phyloP scores from a whole-genome alignment of 1,140 invertebrate species.

The Macrobrachium rosenbergii region DNA sequence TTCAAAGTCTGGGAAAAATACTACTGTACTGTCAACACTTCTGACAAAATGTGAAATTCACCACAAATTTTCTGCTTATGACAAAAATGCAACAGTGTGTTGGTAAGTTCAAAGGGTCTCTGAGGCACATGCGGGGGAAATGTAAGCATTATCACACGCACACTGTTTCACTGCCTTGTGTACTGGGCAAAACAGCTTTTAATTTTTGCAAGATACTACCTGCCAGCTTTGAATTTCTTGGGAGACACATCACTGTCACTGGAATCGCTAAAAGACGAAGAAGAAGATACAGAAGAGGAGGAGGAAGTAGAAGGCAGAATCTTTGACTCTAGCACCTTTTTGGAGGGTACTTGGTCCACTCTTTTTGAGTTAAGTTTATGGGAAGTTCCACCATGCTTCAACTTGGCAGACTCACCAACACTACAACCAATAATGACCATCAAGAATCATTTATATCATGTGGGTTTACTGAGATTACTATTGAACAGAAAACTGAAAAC shows the following conservation, averaged over 20 bases:
- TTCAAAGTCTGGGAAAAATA: no score
- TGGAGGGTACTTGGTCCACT: slow-evolving; percentile 10
- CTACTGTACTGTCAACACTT: no score
- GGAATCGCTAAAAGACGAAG: slow-evolving; percentile 52
- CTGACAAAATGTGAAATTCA: no score
- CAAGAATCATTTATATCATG: neutral
- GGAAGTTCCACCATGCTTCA: neutral
- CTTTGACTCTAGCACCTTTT: slow-evolving; percentile 46
- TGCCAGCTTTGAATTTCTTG: slow-evolving; percentile 49
- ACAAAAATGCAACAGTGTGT: no score
- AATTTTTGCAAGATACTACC: slow-evolving; percentile 21
- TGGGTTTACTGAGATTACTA: neutral
- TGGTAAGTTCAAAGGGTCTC: no score
- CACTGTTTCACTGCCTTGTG: no score
- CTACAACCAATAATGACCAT: neutral
- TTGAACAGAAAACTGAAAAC: neutral
- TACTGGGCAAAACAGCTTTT: no score
- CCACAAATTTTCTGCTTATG: no score
- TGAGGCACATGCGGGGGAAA: no score
- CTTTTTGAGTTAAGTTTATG: slow-evolving; percentile 12
- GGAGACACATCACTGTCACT: slow-evolving; percentile 52
- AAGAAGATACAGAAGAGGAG: slow-evolving; percentile 46
- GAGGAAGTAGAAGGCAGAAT: slow-evolving; percentile 48
- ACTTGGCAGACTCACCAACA: slow-evolving; percentile 38
- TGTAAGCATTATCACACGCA: no score